A percentile compares a stretch with the other conserved stretches of the same genome.
Conservation (phyloP, 2,797 vertebrate species). For the Borostomias antarcticus region DNA sequence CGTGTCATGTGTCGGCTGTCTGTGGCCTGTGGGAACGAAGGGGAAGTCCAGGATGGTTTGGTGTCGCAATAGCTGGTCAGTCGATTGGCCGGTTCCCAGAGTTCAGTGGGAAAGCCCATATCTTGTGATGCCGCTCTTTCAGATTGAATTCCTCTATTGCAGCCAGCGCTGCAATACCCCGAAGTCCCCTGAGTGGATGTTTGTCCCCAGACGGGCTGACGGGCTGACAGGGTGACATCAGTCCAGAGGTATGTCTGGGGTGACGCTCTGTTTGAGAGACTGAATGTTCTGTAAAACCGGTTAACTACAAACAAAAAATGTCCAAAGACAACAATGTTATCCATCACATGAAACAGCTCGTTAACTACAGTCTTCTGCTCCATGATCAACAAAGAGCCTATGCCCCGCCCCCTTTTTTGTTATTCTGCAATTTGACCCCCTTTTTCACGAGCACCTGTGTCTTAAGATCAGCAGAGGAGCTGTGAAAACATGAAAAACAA, state of each 20-base stretch:
- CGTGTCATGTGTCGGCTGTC: background rate
- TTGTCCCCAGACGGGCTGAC: background rate
- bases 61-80: conserved; percentile 11
- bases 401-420: conserved; percentile 38
- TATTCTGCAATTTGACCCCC: conserved; percentile 65
- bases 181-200: background rate
- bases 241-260: conserved; percentile 26
- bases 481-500: conserved; percentile 57
- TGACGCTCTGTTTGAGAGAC: conserved; percentile 20
- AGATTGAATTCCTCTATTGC: background rate
- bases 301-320: conserved; percentile 18
- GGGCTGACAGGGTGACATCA: background rate
- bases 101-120: conserved; percentile 3
- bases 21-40: background rate
- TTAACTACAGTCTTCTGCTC: background rate
- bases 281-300: conserved; percentile 30
- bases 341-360: background rate
- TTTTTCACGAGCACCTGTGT: conserved; percentile 50
- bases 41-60: conserved; percentile 30
- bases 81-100: background rate
- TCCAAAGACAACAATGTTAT: background rate
- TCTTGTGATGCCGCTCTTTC: background rate
- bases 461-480: conserved; percentile 50
- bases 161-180: background rate
- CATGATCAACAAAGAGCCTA: too few species aligned